A percentile compares a stretch with the other conserved stretches of the same genome.
These are phyloP conservation scores for Hemaris fuciformis DNA, from an alignment of 2,888 invertebrate species.

Conservation along the genomic window DNA sequence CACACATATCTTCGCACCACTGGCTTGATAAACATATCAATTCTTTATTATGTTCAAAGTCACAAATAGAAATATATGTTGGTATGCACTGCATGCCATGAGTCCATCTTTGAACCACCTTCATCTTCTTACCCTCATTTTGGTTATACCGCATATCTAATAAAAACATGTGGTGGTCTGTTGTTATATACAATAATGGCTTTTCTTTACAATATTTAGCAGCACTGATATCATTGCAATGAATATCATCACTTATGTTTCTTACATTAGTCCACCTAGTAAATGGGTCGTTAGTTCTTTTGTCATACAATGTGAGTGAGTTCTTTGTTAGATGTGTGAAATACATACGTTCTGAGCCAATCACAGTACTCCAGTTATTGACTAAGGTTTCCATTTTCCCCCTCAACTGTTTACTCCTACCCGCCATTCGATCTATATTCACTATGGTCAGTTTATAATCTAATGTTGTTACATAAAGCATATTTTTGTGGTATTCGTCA, in stretches of 20 bases:
- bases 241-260: constrained; percentile 47
- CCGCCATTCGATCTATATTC: constrained; percentile 62
- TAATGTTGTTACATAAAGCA: constrained; percentile 59
- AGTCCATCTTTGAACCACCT: constrained; percentile 77
- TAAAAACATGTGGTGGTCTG: constrained; percentile 63
- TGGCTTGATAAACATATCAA: constrained; percentile 65
- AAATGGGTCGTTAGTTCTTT: constrained; percentile 51
- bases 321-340: constrained; percentile 56
- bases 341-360: constrained; percentile 53
- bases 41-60: constrained; percentile 60
- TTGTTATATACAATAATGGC: constrained; percentile 55
- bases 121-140: constrained; percentile 39
- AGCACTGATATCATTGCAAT: constrained; percentile 57
- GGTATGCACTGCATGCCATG: constrained; percentile 79
- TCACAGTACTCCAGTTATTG: constrained; percentile 68
- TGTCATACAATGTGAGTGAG: constrained; percentile 64
- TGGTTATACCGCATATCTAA: constrained; percentile 57
- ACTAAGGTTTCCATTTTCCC: constrained; percentile 38
- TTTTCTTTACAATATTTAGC: constrained; percentile 51
- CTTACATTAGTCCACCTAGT: constrained; percentile 48
- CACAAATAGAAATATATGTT: constrained; percentile 57
- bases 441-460: constrained; percentile 59
- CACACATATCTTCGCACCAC: constrained; percentile 69
- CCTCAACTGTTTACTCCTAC: constrained; percentile 51
- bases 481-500: constrained; percentile 63